Conservation (phyloP, 2,888 invertebrate genomes). For the Aporophyla lueneburgensis region DNA sequence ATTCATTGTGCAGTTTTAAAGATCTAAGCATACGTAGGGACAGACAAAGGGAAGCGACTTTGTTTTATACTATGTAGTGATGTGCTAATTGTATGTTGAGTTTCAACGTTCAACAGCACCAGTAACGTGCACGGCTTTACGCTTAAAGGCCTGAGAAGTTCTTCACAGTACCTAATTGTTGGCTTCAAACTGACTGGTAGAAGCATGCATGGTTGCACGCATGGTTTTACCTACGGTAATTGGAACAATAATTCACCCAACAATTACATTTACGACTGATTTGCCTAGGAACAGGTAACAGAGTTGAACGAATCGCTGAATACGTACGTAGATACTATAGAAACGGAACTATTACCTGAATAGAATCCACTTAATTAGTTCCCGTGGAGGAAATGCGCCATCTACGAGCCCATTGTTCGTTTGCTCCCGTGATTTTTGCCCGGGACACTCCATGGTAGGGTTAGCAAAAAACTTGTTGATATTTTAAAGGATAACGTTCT, state of each 20-base stretch:
- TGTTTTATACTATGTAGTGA: neutral
- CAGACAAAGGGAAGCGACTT: too few relatives aligned
- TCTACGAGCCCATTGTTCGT: conserved; percentile 78
- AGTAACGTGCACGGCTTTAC: too few relatives aligned
- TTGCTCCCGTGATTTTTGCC: conserved; percentile 75
- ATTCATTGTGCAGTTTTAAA: too few relatives aligned
- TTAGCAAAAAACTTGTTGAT: conserved; percentile 19
- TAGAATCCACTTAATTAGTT: conserved; percentile 82
- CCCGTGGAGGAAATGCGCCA: conserved; percentile 75
- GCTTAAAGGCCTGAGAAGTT: neutral
- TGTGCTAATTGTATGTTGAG: neutral
- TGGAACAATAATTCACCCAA: conserved; percentile 26
- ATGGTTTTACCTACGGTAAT: neutral
- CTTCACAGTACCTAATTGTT: conserved; percentile 5
- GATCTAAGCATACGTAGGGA: too few relatives aligned
- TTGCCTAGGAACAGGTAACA: conserved; percentile 41
- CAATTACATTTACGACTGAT: conserved; percentile 48
- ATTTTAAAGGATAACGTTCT: conserved; percentile 32
- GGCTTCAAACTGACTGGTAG: conserved; percentile 2
- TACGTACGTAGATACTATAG: conserved; percentile 54
- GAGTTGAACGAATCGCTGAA: conserved; percentile 52
- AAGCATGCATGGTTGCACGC: neutral
- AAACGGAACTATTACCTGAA: conserved; percentile 73
- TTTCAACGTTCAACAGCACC: neutral
- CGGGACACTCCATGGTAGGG: conserved; percentile 59